phyloP scores from a whole-genome alignment of 2,888 invertebrate species.

The Syrista parreyssii region DNA sequence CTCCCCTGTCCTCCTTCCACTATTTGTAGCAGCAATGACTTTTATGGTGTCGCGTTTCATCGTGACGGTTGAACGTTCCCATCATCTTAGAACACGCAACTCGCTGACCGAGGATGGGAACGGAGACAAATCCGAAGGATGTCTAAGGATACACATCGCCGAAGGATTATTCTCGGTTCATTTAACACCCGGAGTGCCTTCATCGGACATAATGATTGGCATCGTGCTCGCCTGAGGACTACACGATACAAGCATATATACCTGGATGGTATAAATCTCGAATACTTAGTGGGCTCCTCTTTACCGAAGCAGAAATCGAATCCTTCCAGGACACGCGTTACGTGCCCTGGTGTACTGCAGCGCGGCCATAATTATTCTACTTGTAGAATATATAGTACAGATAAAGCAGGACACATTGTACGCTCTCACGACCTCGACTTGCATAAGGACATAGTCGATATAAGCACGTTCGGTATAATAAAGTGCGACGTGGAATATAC shows the following conservation, averaged over 20 bases:
- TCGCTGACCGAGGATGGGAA: not conserved
- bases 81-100: no score
- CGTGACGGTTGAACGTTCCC: no score
- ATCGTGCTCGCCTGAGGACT: conserved; percentile 2
- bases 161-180: conserved; percentile 4
- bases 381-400: not conserved
- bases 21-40: no score
- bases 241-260: not conserved
- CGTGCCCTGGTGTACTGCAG: not conserved
- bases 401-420: not conserved
- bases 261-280: no score
- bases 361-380: not conserved
- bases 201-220: conserved; percentile 1
- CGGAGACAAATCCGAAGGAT: not conserved
- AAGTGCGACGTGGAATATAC: conserved; percentile 36
- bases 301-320: not conserved
- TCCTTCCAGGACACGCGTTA: not conserved
- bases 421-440: conserved; percentile 40
- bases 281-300: no score
- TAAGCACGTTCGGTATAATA: conserved; percentile 38
- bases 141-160: not conserved
- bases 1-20: no score
- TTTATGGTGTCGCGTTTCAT: no score
- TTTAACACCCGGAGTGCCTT: conserved; percentile 4
- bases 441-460: conserved; percentile 35